A percentile compares a stretch with the other conserved stretches of the same genome.
Evolutionary conservation across 2,797 vertebrate species (phyloP).

Genomic region (Eurystomus glaucurus): DNA sequence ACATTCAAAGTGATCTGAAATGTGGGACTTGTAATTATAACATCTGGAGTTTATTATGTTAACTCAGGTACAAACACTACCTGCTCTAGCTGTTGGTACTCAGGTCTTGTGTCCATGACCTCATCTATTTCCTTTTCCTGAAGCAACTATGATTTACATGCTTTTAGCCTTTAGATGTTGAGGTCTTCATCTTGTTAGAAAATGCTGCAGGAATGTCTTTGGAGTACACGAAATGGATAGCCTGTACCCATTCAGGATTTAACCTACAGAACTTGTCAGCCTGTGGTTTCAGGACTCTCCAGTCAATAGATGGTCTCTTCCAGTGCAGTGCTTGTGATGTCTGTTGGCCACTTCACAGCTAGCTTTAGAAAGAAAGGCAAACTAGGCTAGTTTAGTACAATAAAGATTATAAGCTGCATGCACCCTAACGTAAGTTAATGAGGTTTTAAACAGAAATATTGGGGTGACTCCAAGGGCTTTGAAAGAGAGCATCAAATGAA

Average conservation of each 20-base stretch:
- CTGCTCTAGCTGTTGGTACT: background rate
- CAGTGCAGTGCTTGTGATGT: background rate
- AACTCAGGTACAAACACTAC: background rate
- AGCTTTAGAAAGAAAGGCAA: background rate
- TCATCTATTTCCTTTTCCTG: background rate
- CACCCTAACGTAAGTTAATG: background rate
- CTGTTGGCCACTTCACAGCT: background rate
- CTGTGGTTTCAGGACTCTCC: background rate
- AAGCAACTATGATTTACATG: background rate
- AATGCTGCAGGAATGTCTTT: background rate
- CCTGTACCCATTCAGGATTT: background rate
- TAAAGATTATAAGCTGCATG: background rate
- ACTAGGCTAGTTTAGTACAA: background rate
- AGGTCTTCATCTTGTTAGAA: background rate
- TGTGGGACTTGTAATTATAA: background rate
- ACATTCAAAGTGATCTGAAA: background rate
- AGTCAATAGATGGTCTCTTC: background rate
- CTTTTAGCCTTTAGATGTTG: background rate
- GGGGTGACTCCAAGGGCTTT: background rate
- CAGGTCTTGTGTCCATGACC: rapidly evolving
- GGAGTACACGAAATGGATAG: background rate
- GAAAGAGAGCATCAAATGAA: background rate
- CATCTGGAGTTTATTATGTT: background rate
- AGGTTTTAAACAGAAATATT: background rate
- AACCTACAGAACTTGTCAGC: background rate